These are phyloP conservation scores for Phrynosoma platyrhinos DNA, from an alignment of 2,113 vertebrate species.

Conservation along the genomic window DNA sequence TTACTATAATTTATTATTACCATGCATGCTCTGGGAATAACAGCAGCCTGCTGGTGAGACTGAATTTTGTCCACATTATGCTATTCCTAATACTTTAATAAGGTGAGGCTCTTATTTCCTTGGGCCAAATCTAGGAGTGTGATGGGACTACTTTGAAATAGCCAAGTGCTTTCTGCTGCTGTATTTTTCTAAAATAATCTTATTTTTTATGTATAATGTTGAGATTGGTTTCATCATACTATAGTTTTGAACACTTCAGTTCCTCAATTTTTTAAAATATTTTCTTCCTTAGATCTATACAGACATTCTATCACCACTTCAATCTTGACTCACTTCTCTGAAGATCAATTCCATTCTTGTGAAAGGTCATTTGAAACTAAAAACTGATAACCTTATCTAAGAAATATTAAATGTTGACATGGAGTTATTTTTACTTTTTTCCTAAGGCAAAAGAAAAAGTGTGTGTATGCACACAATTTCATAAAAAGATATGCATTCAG, in stretches of 20 bases:
- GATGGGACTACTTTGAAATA: not conserved
- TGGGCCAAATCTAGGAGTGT: not conserved
- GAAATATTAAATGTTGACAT: slow-evolving; percentile 26
- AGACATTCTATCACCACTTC: slow-evolving; percentile 14
- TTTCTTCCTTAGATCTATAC: slow-evolving; percentile 37
- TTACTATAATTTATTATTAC: not conserved
- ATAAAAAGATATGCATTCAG: not conserved
- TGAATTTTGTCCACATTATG: not conserved
- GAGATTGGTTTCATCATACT: not conserved
- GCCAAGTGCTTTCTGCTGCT: not conserved
- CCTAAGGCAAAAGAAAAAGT: not conserved
- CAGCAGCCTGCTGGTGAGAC: not conserved
- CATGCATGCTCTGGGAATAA: not conserved
- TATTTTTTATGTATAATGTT: not conserved
- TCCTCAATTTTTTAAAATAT: slow-evolving; percentile 10
- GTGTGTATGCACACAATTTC: not conserved
- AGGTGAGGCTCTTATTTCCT: not conserved
- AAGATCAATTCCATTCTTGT: slow-evolving; percentile 49
- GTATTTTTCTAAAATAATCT: not conserved
- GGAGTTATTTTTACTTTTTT: not conserved
- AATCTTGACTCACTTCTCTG: slow-evolving; percentile 44
- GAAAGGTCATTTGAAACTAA: slow-evolving; percentile 49
- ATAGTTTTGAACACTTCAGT: slow-evolving; percentile 13
- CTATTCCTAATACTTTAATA: not conserved
- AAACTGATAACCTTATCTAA: slow-evolving; percentile 32